phyloP scores from a whole-genome alignment of 1,140 invertebrate species.

The Macrobrachium rosenbergii region DNA sequence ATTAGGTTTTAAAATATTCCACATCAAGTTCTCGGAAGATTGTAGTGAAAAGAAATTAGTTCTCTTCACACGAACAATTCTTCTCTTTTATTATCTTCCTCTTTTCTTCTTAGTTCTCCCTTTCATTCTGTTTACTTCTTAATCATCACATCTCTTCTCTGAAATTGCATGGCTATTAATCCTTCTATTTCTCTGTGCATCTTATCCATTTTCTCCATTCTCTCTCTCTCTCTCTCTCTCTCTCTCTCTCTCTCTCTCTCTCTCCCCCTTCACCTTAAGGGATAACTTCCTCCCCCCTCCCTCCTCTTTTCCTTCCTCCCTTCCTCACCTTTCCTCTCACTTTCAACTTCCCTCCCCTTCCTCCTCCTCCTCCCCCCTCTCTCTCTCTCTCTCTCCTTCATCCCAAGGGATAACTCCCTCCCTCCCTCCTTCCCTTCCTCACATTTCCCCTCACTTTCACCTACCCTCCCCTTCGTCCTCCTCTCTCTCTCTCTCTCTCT shows the following conservation, averaged over 20 bases:
- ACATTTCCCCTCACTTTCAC: too few relatives aligned
- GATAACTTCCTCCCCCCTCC: not conserved
- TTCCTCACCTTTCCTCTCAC: too few relatives aligned
- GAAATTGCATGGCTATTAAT: not conserved
- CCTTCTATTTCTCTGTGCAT: not conserved
- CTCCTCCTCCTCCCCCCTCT: not conserved
- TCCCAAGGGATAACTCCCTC: not conserved
- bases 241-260: not conserved
- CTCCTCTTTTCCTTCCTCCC: too few relatives aligned
- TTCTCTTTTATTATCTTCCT: not conserved
- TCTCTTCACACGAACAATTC: not conserved
- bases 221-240: slow-evolving; percentile 5
- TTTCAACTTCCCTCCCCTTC: too few relatives aligned
- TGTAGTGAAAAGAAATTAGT: too few relatives aligned
- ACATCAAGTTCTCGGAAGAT: too few relatives aligned
- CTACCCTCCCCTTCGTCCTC: too few relatives aligned
- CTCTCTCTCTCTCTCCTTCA: slow-evolving; percentile 4
- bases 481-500: too few relatives aligned
- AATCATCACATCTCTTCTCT: not conserved
- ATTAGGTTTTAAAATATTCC: too few relatives aligned
- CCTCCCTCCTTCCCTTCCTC: not conserved
- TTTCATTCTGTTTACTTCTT: not conserved
- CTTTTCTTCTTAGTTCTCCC: not conserved
- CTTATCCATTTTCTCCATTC: too few relatives aligned
- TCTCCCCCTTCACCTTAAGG: not conserved